These are phyloP conservation scores for Meiosimyza platycephala DNA, from an alignment of 2,888 invertebrate species.

Conservation along the genomic window DNA sequence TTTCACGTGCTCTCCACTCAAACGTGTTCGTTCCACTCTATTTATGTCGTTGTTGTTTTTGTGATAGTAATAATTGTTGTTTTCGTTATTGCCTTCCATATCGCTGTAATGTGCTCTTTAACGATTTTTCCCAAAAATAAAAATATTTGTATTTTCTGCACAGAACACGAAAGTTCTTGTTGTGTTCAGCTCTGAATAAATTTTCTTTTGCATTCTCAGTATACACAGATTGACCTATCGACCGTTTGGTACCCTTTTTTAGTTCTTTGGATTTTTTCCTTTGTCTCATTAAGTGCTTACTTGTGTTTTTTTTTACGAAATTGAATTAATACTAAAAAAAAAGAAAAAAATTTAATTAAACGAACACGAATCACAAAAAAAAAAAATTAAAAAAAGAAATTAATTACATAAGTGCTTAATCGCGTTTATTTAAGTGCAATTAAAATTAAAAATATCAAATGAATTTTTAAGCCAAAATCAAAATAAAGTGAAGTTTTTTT, in stretches of 20 bases:
- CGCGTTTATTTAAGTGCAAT: no score
- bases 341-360: not conserved
- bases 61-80: not conserved
- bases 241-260: slow-evolving; percentile 45
- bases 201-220: not conserved
- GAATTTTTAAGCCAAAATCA: no score
- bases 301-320: not conserved
- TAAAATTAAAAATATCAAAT: no score
- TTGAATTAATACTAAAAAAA: not conserved
- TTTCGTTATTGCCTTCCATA: slow-evolving; percentile 43
- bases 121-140: slow-evolving; percentile 55
- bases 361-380: no score
- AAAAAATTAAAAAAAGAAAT: no score
- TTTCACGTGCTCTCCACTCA: slow-evolving; percentile 58
- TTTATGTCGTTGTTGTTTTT: slow-evolving; percentile 30
- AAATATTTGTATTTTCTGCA: not conserved
- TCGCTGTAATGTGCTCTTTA: slow-evolving; percentile 43
- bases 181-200: not conserved
- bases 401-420: no score
- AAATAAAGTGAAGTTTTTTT: no score
- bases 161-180: not conserved
- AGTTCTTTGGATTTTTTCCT: not conserved
- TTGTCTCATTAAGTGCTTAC: not conserved
- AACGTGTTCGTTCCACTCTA: slow-evolving; percentile 35
- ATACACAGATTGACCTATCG: slow-evolving; percentile 48